Conservation (phyloP, 2,888 invertebrate genomes). For the Caenorhabditis japonica region DNA sequence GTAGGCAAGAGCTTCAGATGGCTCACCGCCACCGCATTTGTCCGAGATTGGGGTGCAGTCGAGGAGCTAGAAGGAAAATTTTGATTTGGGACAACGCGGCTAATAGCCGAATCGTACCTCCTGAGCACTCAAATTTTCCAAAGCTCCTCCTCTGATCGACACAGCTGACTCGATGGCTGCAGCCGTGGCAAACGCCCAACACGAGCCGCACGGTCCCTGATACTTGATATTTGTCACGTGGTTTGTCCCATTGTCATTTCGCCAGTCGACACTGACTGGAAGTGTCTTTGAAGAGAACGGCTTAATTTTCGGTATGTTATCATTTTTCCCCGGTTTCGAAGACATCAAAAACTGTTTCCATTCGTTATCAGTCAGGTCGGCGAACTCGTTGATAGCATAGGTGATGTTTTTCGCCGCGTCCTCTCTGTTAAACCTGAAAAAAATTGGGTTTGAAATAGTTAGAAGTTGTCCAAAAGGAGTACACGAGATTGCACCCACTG, state of each 20-base stretch:
- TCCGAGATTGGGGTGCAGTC: slow-evolving; percentile 34
- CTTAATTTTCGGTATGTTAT: neutral
- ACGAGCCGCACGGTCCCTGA: slow-evolving; percentile 44
- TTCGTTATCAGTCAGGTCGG: slow-evolving; percentile 31
- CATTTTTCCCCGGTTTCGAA: slow-evolving; percentile 1
- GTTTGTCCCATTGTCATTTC: slow-evolving; percentile 14
- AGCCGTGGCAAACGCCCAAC: slow-evolving; percentile 43
- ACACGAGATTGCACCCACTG: too few relatives aligned
- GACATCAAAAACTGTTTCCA: slow-evolving; percentile 16
- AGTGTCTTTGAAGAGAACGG: neutral
- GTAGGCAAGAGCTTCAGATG: slow-evolving; percentile 22
- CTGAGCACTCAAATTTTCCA: slow-evolving; percentile 20
- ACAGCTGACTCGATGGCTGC: slow-evolving; percentile 36
- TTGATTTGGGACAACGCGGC: too few relatives aligned
- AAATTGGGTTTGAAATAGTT: neutral
- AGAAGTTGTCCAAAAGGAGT: too few relatives aligned
- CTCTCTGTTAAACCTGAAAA: slow-evolving; percentile 22
- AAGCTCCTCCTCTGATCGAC: slow-evolving; percentile 8
- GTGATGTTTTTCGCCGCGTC: slow-evolving; percentile 14
- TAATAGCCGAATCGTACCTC: too few relatives aligned
- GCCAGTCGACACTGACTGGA: slow-evolving; percentile 35
- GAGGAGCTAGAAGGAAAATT: slow-evolving; percentile 21
- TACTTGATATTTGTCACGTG: slow-evolving; percentile 43
- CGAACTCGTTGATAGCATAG: slow-evolving; percentile 35
- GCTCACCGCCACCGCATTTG: slow-evolving; percentile 40